Evolutionary conservation across 1,140 invertebrate species (phyloP).

Genomic region (Parapsyche elsis): DNA sequence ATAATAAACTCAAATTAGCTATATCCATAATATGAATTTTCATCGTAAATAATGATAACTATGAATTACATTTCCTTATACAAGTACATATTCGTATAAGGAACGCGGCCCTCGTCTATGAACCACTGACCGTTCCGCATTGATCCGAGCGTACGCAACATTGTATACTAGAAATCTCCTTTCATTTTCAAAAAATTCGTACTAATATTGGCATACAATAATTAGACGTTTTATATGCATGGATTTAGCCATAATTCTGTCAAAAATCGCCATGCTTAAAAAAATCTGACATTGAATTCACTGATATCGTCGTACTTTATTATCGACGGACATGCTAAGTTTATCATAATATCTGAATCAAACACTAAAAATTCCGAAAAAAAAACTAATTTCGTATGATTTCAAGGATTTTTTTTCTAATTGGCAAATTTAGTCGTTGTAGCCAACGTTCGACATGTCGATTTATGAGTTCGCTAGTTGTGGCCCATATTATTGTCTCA

Average conservation of each 20-base stretch:
- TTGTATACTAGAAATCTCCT: not conserved
- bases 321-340: not conserved
- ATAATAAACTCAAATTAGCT: no score
- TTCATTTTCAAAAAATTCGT: not conserved
- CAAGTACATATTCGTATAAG: no score
- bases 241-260: not conserved
- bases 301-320: not conserved
- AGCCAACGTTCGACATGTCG: not conserved
- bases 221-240: not conserved
- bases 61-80: no score
- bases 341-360: not conserved
- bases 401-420: slow-evolving; percentile 10
- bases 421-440: slow-evolving; percentile 1
- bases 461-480: not conserved
- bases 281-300: not conserved
- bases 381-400: not conserved
- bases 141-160: no score
- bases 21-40: no score
- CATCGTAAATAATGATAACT: no score
- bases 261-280: not conserved
- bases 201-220: not conserved
- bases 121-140: no score
- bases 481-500: not conserved
- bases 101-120: no score
- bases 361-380: not conserved